Evolutionary conservation across 2,113 vertebrate genomes (phyloP).

Genomic region (Rhinopomastus cyanomelas): DNA sequence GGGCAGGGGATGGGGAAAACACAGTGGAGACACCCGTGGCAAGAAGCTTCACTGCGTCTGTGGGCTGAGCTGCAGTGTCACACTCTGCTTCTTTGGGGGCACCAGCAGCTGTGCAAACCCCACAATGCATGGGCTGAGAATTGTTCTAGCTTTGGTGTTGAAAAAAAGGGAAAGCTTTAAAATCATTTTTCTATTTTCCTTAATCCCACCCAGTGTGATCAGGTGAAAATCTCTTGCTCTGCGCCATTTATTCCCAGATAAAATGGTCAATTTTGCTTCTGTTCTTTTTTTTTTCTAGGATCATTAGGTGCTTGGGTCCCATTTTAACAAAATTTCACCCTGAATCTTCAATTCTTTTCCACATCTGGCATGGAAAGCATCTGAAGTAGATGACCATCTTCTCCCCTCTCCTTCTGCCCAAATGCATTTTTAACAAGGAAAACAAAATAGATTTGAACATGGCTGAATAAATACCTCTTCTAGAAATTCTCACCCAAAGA

Average conservation of each 20-base stretch:
- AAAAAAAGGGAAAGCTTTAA: neutral
- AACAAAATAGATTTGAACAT: neutral
- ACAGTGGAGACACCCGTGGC: neutral
- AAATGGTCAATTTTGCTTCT: too few relatives aligned
- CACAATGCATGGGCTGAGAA: fast-evolving
- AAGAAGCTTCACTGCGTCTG: neutral
- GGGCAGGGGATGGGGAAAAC: neutral
- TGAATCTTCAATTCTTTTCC: neutral
- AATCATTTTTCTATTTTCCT: neutral
- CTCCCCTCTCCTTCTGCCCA: neutral
- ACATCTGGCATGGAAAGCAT: neutral
- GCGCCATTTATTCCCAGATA: too few relatives aligned
- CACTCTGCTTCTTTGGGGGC: neutral
- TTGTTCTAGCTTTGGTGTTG: neutral
- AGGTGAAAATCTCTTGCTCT: too few relatives aligned
- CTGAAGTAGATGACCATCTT: neutral
- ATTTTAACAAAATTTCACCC: neutral
- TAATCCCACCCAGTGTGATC: too few relatives aligned
- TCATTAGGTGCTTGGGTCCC: too few relatives aligned
- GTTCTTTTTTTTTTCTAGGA: too few relatives aligned
- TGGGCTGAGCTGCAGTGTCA: neutral
- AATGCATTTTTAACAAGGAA: neutral
- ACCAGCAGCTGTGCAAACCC: neutral
- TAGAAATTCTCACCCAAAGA: neutral
- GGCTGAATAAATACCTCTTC: neutral